Evolutionary conservation across 2,888 invertebrate genomes (phyloP).

Genomic region (Drosophila sordidapex): DNA sequence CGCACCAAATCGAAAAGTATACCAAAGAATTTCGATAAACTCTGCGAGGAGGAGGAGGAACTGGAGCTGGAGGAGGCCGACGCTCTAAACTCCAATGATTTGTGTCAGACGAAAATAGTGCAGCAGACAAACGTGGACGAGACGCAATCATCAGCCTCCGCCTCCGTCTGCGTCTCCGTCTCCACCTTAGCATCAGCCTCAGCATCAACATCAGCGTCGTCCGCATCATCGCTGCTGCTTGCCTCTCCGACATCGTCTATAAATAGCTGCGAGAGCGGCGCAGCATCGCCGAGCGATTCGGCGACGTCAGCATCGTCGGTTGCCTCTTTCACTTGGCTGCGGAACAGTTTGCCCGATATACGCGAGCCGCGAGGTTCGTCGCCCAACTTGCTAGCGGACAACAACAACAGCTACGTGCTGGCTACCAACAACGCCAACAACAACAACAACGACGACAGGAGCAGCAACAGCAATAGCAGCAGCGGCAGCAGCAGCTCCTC

Average conservation of each 20-base stretch:
- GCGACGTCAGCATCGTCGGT: conserved; percentile 61
- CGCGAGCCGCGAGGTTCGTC: conserved; percentile 81
- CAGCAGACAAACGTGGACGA: conserved; percentile 41
- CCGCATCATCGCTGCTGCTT: conserved; percentile 24
- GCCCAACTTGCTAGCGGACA: conserved; percentile 38
- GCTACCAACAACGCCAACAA: conserved; percentile 42
- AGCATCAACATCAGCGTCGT: conserved; percentile 8
- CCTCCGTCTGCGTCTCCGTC: neutral
- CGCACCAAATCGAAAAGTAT: conserved; percentile 85
- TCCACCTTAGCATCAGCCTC: conserved; percentile 10
- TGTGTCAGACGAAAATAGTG: conserved; percentile 81
- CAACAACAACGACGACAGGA: conserved; percentile 4
- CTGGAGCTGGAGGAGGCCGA: conserved; percentile 49
- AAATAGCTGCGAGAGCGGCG: conserved; percentile 76
- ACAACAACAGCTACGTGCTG: conserved; percentile 69
- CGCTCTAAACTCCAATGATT: conserved; percentile 69
- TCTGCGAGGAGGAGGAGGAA: conserved; percentile 83
- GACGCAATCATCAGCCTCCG: conserved; percentile 23
- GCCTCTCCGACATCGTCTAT: conserved; percentile 66
- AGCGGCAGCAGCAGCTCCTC: conserved; percentile 16
- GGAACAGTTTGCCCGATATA: conserved; percentile 84
- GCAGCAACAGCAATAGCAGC: conserved; percentile 4
- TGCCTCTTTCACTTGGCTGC: conserved; percentile 82
- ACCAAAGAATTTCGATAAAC: conserved; percentile 85
- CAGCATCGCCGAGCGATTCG: conserved; percentile 23